These are phyloP conservation scores for Zaprionus davidi DNA, from an alignment of 1,140 invertebrate species.

Conservation along the genomic window DNA sequence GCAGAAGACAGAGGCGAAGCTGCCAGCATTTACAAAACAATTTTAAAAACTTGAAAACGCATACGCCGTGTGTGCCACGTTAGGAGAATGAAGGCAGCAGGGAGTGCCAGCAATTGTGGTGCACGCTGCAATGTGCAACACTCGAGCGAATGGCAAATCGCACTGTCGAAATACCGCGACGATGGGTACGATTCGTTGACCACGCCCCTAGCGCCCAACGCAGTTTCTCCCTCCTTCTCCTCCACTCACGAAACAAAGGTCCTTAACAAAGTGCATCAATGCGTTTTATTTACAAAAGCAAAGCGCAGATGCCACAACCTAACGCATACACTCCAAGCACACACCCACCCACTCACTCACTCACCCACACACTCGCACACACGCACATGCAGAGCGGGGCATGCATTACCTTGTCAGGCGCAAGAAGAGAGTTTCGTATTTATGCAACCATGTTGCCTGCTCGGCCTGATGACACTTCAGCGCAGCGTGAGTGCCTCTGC, in stretches of 20 bases:
- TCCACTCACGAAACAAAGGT: slow-evolving; percentile 33
- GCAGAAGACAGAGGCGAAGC: not conserved
- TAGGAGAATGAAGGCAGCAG: not conserved
- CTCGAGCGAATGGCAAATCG: slow-evolving; percentile 16
- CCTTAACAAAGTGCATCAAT: slow-evolving; percentile 50
- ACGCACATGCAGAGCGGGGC: not conserved
- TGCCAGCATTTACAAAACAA: slow-evolving; percentile 43
- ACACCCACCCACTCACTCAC: not conserved
- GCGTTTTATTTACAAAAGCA: slow-evolving; percentile 63
- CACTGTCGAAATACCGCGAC: slow-evolving; percentile 11
- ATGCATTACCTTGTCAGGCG: slow-evolving; percentile 49
- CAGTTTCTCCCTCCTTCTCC: not conserved
- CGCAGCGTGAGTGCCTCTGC: slow-evolving; percentile 2
- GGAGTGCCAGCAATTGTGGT: not conserved
- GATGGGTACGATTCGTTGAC: slow-evolving; percentile 6
- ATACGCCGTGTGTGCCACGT: slow-evolving; percentile 8
- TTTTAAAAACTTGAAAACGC: slow-evolving; percentile 19
- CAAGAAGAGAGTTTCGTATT: slow-evolving; percentile 17
- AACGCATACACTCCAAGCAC: slow-evolving; percentile 7
- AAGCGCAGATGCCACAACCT: slow-evolving; percentile 32
- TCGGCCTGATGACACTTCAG: slow-evolving; percentile 36
- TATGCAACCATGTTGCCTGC: slow-evolving; percentile 47
- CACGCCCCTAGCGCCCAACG: not conserved
- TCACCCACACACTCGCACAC: not conserved
- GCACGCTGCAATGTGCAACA: slow-evolving; percentile 12